These are phyloP conservation scores for Eristalis intricaria DNA, from an alignment of 2,888 invertebrate species.

Conservation along the genomic window DNA sequence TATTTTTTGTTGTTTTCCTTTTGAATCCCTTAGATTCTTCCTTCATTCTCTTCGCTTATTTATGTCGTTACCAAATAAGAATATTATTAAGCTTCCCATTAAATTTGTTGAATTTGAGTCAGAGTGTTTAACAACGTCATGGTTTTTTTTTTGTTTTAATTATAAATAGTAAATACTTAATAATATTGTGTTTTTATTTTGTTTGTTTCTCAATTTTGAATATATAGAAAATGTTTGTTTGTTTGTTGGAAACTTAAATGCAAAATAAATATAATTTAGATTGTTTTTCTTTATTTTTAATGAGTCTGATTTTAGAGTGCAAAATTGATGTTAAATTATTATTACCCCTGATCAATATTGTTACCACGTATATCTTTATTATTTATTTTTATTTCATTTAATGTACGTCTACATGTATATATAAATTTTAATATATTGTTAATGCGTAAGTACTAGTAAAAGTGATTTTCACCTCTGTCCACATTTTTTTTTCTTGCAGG, in stretches of 20 bases:
- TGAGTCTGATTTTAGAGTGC: neutral
- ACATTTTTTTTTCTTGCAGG: too few species aligned
- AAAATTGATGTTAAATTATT: conserved; percentile 2
- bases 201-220: neutral
- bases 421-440: neutral
- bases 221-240: neutral
- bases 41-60: neutral
- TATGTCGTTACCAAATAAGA: neutral
- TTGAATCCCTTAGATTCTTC: neutral
- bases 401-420: neutral
- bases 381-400: neutral
- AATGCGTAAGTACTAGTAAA: neutral
- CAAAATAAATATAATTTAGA: neutral
- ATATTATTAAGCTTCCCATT: neutral
- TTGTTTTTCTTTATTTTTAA: neutral
- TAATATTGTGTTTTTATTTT: neutral
- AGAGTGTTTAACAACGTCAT: neutral
- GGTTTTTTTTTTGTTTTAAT: neutral
- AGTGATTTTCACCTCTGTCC: too few species aligned
- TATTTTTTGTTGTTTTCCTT: neutral
- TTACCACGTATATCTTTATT: neutral
- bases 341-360: conserved; percentile 7
- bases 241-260: neutral
- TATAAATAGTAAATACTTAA: conserved; percentile 3
- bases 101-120: neutral